Conservation (phyloP, 2,888 invertebrate genomes). For the Lasiommata megera region DNA sequence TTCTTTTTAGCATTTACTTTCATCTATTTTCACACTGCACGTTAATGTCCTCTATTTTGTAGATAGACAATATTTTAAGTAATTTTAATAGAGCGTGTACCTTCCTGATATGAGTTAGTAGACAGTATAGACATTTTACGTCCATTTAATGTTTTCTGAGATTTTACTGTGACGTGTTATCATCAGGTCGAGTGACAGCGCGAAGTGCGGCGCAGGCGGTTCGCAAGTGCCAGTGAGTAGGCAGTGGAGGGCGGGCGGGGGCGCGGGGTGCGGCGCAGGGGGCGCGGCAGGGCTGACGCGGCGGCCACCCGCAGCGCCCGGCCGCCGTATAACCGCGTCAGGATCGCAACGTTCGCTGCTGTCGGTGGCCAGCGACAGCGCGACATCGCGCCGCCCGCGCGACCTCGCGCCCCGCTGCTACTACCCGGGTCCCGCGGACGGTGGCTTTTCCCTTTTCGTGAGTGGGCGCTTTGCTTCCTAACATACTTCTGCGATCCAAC, state of each 20-base stretch:
- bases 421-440: conserved; percentile 66
- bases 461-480: conserved; percentile 80
- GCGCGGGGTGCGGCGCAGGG: conserved; percentile 40
- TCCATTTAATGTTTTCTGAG: neutral
- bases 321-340: conserved; percentile 49
- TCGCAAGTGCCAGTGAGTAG: conserved; percentile 80
- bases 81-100: too few species aligned
- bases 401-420: conserved; percentile 61
- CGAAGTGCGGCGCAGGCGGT: conserved; percentile 82
- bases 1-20: too few species aligned
- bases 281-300: conserved; percentile 44
- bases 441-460: conserved; percentile 78
- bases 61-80: neutral
- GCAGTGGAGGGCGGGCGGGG: conserved; percentile 62
- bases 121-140: neutral
- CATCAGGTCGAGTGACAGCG: conserved; percentile 84
- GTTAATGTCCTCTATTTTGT: too few species aligned
- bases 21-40: too few species aligned
- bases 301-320: conserved; percentile 54
- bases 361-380: conserved; percentile 77
- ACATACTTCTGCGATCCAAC: conserved; percentile 56
- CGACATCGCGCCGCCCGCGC: conserved; percentile 68
- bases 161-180: conserved; percentile 13
- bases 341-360: conserved; percentile 76
- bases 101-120: neutral